Conservation (phyloP, 2,888 invertebrate species). For the Calephelis perditalis region DNA sequence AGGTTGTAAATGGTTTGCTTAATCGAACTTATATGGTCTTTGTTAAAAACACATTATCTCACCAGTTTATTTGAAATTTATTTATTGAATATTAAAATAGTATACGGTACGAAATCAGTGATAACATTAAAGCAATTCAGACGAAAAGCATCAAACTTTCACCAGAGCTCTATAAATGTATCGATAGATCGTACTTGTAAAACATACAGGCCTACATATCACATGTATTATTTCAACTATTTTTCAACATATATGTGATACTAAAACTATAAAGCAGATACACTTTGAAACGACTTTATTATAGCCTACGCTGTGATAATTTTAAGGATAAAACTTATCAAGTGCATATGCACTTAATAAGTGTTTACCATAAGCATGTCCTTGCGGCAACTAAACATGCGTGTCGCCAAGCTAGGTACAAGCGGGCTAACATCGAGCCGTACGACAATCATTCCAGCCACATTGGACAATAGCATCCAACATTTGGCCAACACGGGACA, state of each 20-base stretch:
- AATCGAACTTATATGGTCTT: too few species aligned
- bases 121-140: too few species aligned
- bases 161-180: conserved; percentile 2
- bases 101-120: too few species aligned
- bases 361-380: conserved; percentile 8
- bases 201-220: not conserved
- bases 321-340: conserved; percentile 22
- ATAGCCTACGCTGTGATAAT: conserved; percentile 6
- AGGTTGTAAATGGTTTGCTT: too few species aligned
- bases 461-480: conserved; percentile 30
- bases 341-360: conserved; percentile 21
- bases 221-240: too few species aligned
- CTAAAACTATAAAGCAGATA: conserved; percentile 14
- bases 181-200: not conserved
- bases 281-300: conserved; percentile 4
- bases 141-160: not conserved
- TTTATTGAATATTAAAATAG: too few species aligned
- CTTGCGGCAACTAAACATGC: conserved; percentile 35
- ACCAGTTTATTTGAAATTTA: too few species aligned
- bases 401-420: conserved; percentile 41
- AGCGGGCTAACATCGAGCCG: conserved; percentile 65
- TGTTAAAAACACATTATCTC: too few species aligned
- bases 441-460: conserved; percentile 54
- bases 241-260: conserved; percentile 5
- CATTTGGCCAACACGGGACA: conserved; percentile 53